Conservation (phyloP, 2,797 vertebrate genomes). For the Natrix natrix region DNA sequence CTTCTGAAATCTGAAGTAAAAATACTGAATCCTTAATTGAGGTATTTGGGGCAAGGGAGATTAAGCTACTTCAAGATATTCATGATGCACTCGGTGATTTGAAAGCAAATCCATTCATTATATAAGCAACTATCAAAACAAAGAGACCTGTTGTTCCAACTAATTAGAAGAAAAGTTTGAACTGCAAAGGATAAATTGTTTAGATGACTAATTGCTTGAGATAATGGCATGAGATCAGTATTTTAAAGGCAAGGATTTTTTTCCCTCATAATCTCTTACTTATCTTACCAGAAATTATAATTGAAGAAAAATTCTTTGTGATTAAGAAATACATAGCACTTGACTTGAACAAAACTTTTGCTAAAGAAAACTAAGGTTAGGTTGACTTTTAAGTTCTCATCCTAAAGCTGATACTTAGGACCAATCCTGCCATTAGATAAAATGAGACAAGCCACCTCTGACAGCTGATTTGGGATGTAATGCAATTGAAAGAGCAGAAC, state of each 20-base stretch:
- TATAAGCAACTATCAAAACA: constrained; percentile 67
- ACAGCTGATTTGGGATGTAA: background rate
- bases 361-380: background rate
- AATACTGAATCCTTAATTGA: constrained; percentile 62
- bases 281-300: background rate
- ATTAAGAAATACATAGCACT: background rate
- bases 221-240: constrained; percentile 23
- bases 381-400: background rate
- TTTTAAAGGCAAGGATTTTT: background rate
- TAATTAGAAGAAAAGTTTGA: constrained; percentile 38
- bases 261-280: constrained; percentile 8
- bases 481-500: background rate
- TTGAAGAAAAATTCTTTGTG: background rate
- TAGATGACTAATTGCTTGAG: background rate
- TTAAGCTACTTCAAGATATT: constrained; percentile 42
- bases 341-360: background rate
- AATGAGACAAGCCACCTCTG: background rate
- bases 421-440: background rate
- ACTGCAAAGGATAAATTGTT: constrained; percentile 20
- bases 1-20: constrained; percentile 67
- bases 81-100: constrained; percentile 37
- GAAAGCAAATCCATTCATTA: constrained; percentile 51
- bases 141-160: constrained; percentile 43
- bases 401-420: accelerated
- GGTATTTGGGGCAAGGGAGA: constrained; percentile 29